A percentile compares a stretch with the other conserved stretches of the same genome.
Conservation (phyloP, 2,888 invertebrate species). For the Mythimna pallens region DNA sequence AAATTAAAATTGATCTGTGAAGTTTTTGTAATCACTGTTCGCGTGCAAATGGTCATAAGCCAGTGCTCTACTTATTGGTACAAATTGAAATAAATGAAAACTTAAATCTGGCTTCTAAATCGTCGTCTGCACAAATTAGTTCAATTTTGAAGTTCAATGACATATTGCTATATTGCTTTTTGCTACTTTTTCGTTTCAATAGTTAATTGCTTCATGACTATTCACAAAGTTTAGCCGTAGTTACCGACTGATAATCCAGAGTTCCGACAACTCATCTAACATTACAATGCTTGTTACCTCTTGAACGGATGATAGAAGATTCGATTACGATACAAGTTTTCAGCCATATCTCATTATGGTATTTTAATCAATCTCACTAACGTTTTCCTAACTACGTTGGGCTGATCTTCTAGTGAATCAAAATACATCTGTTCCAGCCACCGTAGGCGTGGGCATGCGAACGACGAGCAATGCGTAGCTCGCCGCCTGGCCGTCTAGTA, state of each 20-base stretch:
- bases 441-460: too few species aligned
- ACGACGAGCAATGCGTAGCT: too few species aligned
- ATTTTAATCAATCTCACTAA: too few species aligned
- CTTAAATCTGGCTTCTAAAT: slow-evolving; percentile 37
- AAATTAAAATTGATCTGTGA: slow-evolving; percentile 44
- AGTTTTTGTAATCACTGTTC: slow-evolving; percentile 45
- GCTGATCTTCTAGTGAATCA: too few species aligned
- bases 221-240: background rate
- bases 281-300: background rate
- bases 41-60: slow-evolving; percentile 45
- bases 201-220: background rate
- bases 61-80: slow-evolving; percentile 39
- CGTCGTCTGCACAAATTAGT: slow-evolving; percentile 35
- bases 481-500: too few species aligned
- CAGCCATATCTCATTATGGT: background rate
- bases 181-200: background rate
- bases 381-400: too few species aligned
- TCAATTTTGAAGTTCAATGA: slow-evolving; percentile 41
- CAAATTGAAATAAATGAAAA: slow-evolving; percentile 61
- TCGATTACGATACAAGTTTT: background rate
- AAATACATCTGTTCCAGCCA: too few species aligned
- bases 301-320: background rate
- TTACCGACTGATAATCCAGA: too few species aligned
- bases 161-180: slow-evolving; percentile 10
- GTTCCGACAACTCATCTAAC: too few species aligned